These are phyloP conservation scores for Elgaria multicarinata DNA, from an alignment of 2,113 vertebrate species.

Conservation along the genomic window DNA sequence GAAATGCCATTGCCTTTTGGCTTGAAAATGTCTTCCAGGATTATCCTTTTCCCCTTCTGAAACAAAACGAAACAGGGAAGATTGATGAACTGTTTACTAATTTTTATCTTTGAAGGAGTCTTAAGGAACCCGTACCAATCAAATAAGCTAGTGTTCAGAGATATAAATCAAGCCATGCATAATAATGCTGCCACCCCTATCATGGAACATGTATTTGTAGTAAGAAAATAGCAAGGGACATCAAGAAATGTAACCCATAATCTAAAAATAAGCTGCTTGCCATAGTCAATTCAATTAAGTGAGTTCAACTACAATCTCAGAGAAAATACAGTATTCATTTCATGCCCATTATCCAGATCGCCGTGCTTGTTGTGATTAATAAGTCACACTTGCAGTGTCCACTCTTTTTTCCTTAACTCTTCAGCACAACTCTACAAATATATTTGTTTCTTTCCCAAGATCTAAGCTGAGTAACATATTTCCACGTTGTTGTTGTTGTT, in stretches of 20 bases:
- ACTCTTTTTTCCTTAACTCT: conserved; percentile 17
- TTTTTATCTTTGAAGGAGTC: conserved; percentile 35
- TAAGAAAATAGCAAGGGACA: conserved; percentile 41
- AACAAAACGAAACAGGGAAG: conserved; percentile 31
- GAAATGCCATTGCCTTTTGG: conserved; percentile 17
- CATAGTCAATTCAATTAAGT: conserved; percentile 49
- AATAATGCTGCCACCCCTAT: conserved; percentile 21
- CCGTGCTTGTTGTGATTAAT: conserved; percentile 43
- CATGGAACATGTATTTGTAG: conserved; percentile 28
- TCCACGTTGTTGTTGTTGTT: neutral
- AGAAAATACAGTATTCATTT: conserved; percentile 20
- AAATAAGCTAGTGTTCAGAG: conserved; percentile 25
- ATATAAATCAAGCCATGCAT: conserved; percentile 34
- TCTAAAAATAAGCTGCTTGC: conserved; percentile 45
- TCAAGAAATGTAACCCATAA: conserved; percentile 31
- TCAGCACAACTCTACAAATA: neutral
- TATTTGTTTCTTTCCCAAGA: neutral
- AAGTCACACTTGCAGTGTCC: conserved; percentile 47
- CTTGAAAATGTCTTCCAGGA: conserved; percentile 10
- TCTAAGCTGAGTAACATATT: neutral
- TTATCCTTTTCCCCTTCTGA: conserved; percentile 18
- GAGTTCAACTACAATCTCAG: conserved; percentile 9
- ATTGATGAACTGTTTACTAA: conserved; percentile 20
- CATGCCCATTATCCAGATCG: neutral
- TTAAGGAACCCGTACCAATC: conserved; percentile 15